Evolutionary conservation across 2,113 vertebrate species (phyloP), one percentile per base, ranked within the genome.

Genomic region (Phaethornis superciliosus): DNA sequence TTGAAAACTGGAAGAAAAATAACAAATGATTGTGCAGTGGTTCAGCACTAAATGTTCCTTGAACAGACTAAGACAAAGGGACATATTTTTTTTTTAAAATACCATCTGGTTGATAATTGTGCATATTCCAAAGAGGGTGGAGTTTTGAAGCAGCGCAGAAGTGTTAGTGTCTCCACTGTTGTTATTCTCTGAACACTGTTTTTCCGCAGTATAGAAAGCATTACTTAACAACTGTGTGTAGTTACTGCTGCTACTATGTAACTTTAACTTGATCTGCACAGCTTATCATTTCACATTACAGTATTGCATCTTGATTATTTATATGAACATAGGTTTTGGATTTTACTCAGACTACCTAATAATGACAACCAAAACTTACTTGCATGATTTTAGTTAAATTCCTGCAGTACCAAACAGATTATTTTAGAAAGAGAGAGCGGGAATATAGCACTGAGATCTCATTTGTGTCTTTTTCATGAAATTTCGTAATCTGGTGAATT

Each of bases 1-100:
- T 89, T 82, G 90, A 88, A 80, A 94, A 83, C 85, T 93, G 88
- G 79, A 95, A 85, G 88, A 91, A 96, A 91, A 93, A 89, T 88
- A 95, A 91, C 75, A 94, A 89, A 94, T 94, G 49, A 85, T 88
- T 96, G 90, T 94, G 79, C 51, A 58, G 63, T 88, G 37, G 51
- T 69, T 95, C 82, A 91, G 92, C 85, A 94, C 93, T 91, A 74
- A 85, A 91, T 85, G 92, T 96, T 95, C 92, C 55, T 46, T 88
- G 51, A 74, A 44, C 85, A 77, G 75, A n/a, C 79, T 12, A 49
- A 93, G 75, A 96, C 95, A 96, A 96, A 94, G 79, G 90, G 82
- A 90, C 75, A 47, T 46, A 18, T 47, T 47, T 91, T 93, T 77
- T 14, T 0, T 1, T 6, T 13, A 4, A 18, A 93, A 93, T 89